phyloP scores from a whole-genome alignment of 2,888 invertebrate species.

The Thecocarcelia acutangulata region DNA sequence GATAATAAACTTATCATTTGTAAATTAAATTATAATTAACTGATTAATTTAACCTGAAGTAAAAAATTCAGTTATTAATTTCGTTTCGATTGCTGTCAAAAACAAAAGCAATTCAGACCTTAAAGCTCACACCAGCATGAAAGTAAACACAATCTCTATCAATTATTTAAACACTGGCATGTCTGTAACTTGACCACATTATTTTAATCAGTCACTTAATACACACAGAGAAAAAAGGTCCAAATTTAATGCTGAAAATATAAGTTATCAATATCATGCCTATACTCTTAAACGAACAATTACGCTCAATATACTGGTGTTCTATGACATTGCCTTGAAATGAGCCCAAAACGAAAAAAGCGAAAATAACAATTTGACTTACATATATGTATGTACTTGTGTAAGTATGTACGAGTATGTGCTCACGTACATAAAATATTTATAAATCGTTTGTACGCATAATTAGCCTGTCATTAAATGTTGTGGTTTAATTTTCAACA shows the following conservation, averaged over 20 bases:
- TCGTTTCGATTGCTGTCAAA: not conserved
- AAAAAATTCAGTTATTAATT: not conserved
- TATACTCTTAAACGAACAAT: no score
- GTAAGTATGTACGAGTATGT: no score
- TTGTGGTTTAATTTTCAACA: slow-evolving; percentile 74
- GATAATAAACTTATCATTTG: slow-evolving; percentile 41
- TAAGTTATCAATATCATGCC: no score
- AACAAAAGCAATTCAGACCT: slow-evolving; percentile 17
- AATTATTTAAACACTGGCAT: not conserved
- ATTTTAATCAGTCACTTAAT: slow-evolving; percentile 63
- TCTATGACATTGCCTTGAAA: not conserved
- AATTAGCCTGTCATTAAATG: slow-evolving; percentile 80
- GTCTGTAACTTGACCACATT: slow-evolving; percentile 56
- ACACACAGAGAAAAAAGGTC: not conserved
- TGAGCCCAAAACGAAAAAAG: not conserved
- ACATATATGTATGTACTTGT: slow-evolving; percentile 55
- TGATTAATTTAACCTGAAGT: slow-evolving; percentile 28
- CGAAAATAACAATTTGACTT: slow-evolving; percentile 63
- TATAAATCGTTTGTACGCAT: slow-evolving; percentile 80
- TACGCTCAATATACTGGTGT: no score
- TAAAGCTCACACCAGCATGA: not conserved
- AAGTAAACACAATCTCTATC: not conserved
- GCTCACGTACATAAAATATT: slow-evolving; percentile 74
- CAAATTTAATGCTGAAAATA: slow-evolving; percentile 3
- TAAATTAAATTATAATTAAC: slow-evolving; percentile 48